These are phyloP conservation scores for Matsumyia berberina DNA, from an alignment of 2,888 invertebrate species.

Conservation along the genomic window DNA sequence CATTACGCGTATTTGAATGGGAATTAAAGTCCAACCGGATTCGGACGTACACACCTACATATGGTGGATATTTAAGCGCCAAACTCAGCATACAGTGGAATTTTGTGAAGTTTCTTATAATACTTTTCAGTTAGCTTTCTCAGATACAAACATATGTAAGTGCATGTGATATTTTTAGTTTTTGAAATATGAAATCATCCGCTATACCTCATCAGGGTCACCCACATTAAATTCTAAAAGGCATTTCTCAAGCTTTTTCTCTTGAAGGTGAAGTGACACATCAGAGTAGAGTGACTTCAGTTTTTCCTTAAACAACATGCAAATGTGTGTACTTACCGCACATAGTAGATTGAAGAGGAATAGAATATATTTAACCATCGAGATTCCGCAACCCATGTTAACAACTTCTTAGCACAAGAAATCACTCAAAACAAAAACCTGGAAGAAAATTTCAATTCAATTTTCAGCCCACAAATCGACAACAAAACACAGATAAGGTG, in stretches of 20 bases:
- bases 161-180: slow-evolving; percentile 41
- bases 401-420: slow-evolving; percentile 25
- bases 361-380: slow-evolving; percentile 92
- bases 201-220: slow-evolving; percentile 33
- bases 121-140: slow-evolving; percentile 8
- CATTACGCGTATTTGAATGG: slow-evolving; percentile 23
- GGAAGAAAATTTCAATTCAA: slow-evolving; percentile 15
- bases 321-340: slow-evolving; percentile 87
- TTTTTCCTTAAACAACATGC: slow-evolving; percentile 11
- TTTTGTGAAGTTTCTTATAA: too few species aligned
- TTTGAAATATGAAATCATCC: slow-evolving; percentile 56
- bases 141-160: not conserved
- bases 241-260: slow-evolving; percentile 23
- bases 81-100: slow-evolving; percentile 25
- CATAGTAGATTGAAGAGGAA: slow-evolving; percentile 92
- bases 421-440: slow-evolving; percentile 29
- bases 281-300: not conserved
- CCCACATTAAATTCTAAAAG: slow-evolving; percentile 21
- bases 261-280: slow-evolving; percentile 1
- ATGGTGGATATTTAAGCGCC: slow-evolving; percentile 51
- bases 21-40: slow-evolving; percentile 36
- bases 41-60: slow-evolving; percentile 10
- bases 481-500: slow-evolving; percentile 25
- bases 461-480: slow-evolving; percentile 16
- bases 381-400: slow-evolving; percentile 90